Base-by-base conservation (phyloP, 2,113 vertebrate species). In the Ceyx cyanopectus region DNA sequence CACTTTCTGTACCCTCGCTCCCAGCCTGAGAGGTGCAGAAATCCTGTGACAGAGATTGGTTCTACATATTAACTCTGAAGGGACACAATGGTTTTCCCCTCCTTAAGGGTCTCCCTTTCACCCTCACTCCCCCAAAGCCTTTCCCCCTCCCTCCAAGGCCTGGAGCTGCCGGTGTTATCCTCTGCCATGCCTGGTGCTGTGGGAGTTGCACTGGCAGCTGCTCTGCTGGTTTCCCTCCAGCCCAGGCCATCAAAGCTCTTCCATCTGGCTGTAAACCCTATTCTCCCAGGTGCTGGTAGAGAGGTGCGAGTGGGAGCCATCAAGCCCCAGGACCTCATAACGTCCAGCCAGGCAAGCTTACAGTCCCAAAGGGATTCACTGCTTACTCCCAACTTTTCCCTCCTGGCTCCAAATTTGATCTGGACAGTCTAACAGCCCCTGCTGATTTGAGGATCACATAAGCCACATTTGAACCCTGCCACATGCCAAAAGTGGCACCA, bases 31-130 rank as follows among this genome's bases (percentile, higher is more conserved):
- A 78, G 32, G 12, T 37, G 3, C 60, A 67, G 32, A 91, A 93
- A 80, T 30, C 43, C 70, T 41, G 24, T 79, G 27, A 14, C 1
- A 3, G 56, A 53, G 57, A 29, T 12, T 37, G 19, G 14, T 41
- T 56, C 60, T 63, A 27, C 19, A 12, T 27, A 30, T 17, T 56
- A 76, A 83, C 16, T 46, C 69, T 4, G 1, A 80, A 81, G 15
- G 29, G 51, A 80, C 3, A 2, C 14, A 43, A 12, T 0, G 2
- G 14, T 74, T 87, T 61, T 62, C 7, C 16, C 3, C 18, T 70
- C 14, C 37, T 27, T 65, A n/a, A 30, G 3, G 12, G 12, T 7
- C 12, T 92, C 37, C 37, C 50, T 65, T 54, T 76, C 0, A 0
- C 23, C 37, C 63, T 81, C 7, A 7, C 34, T 45, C 34, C 9